phyloP scores from a whole-genome alignment of 1,140 invertebrate species.

The Goniozus legneri region DNA sequence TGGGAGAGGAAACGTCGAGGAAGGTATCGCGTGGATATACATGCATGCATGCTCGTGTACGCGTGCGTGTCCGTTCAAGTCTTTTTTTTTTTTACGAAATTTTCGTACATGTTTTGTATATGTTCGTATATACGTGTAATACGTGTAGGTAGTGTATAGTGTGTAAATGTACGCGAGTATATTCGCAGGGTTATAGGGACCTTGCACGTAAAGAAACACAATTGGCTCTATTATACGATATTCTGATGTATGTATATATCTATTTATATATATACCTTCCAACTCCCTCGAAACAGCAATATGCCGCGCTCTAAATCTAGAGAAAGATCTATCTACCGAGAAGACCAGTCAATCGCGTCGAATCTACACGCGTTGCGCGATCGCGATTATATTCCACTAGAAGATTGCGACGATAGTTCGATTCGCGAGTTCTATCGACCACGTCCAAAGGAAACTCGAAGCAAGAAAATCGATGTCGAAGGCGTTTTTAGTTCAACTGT shows the following conservation, averaged over 20 bases:
- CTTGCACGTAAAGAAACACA: slow-evolving; percentile 17
- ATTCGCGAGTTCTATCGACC: slow-evolving; percentile 33
- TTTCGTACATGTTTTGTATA: too few species aligned
- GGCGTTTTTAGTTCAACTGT: slow-evolving; percentile 32
- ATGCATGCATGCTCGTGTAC: slow-evolving; percentile 3
- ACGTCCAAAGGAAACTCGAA: slow-evolving; percentile 23
- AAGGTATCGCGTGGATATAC: slow-evolving; percentile 5
- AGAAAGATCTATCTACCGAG: slow-evolving; percentile 26
- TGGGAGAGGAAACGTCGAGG: neutral
- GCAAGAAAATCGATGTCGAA: slow-evolving; percentile 40
- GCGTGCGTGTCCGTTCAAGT: neutral
- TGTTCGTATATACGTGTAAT: neutral
- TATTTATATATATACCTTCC: slow-evolving; percentile 9
- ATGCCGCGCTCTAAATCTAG: slow-evolving; percentile 22
- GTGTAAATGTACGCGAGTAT: neutral
- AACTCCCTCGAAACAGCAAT: slow-evolving; percentile 15
- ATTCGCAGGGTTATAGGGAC: neutral
- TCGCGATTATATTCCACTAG: slow-evolving; percentile 15
- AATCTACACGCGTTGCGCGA: slow-evolving; percentile 17
- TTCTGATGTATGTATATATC: too few species aligned
- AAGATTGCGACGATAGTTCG: slow-evolving; percentile 17
- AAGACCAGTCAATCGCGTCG: slow-evolving; percentile 25
- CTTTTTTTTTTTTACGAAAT: too few species aligned
- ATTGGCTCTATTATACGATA: slow-evolving; percentile 18
- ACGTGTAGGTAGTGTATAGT: neutral